phyloP scores from a whole-genome alignment of 2,113 vertebrate species.

The Poeciliopsis prolifica region DNA sequence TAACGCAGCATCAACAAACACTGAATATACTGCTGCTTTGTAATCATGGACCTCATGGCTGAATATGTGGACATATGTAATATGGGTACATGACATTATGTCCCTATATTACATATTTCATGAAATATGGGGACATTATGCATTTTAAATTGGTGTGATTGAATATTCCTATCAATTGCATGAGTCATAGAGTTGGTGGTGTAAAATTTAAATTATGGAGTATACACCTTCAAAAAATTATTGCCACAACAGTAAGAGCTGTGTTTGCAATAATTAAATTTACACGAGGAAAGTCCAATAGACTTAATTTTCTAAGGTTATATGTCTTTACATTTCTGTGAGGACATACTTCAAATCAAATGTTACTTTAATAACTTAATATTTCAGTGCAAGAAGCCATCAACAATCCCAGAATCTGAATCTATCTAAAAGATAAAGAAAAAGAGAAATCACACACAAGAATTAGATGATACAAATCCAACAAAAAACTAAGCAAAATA shows the following conservation, averaged over 20 bases:
- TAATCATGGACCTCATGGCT: not conserved
- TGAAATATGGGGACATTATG: not conserved
- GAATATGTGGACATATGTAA: too few species aligned
- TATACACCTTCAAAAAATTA: too few species aligned
- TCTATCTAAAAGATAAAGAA: conserved; percentile 2
- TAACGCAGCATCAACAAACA: not conserved
- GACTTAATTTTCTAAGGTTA: conserved; percentile 1
- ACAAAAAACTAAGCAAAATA: not conserved
- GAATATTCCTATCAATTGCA: too few species aligned
- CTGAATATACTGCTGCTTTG: not conserved
- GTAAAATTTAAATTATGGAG: too few species aligned
- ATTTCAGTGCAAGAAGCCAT: not conserved
- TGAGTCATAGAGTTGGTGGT: too few species aligned
- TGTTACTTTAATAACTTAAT: conserved; percentile 13
- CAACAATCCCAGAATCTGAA: not conserved
- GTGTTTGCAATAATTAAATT: conserved; percentile 9
- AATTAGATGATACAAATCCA: not conserved
- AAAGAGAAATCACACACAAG: not conserved
- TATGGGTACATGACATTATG: too few species aligned
- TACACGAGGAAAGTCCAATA: conserved; percentile 11
- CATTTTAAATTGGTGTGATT: too few species aligned
- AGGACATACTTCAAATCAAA: conserved; percentile 25
- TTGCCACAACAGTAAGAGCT: not conserved
- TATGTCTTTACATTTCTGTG: conserved; percentile 4
- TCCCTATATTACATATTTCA: not conserved